phyloP scores from a whole-genome alignment of 2,888 invertebrate genomes.

The Eremobia ochroleuca region DNA sequence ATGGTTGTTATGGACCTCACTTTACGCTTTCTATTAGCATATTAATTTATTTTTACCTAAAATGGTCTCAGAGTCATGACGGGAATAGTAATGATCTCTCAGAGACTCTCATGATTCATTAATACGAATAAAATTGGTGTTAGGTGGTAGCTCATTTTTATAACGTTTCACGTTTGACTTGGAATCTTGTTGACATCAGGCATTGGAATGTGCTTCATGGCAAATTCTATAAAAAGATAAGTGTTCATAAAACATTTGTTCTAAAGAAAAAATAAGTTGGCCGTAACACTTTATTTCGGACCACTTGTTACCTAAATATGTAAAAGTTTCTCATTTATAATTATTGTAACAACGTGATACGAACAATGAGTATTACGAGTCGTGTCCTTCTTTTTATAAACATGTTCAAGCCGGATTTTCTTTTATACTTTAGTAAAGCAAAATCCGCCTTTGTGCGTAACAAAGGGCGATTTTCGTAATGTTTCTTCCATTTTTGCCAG shows the following conservation, averaged over 20 bases:
- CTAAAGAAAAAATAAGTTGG: not conserved
- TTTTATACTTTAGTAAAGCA: not conserved
- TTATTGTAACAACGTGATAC: constrained; percentile 4
- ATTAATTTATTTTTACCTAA: not conserved
- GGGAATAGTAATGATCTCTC: not conserved
- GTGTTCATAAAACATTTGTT: not conserved
- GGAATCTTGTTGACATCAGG: not conserved
- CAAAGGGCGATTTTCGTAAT: not conserved
- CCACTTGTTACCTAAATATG: not conserved
- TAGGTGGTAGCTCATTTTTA: not conserved
- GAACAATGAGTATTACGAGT: not conserved
- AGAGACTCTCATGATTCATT: not conserved
- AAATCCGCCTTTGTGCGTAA: not conserved
- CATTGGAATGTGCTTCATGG: not conserved
- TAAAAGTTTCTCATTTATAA: not conserved
- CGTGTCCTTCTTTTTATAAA: not conserved
- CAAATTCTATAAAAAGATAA: not conserved
- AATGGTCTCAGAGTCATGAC: not conserved
- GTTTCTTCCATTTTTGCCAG: not conserved
- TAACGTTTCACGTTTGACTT: not conserved
- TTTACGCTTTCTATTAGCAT: not conserved
- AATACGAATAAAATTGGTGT: not conserved
- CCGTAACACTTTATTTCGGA: not conserved
- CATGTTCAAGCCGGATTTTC: not conserved
- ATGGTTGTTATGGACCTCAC: not conserved